phyloP scores from a whole-genome alignment of 2,888 invertebrate genomes.

The Himalopsyche anomala region DNA sequence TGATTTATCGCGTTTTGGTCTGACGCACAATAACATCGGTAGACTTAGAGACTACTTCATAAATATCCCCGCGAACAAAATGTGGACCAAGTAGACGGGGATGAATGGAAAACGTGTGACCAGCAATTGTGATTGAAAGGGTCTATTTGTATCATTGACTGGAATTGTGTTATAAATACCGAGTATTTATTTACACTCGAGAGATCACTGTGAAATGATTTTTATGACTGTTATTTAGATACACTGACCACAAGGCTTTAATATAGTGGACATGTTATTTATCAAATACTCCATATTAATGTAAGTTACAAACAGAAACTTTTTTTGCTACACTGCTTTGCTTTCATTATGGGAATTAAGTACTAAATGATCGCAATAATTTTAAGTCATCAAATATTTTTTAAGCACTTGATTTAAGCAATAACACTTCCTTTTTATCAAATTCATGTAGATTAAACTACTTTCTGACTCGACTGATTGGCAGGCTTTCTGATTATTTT shows the following conservation, averaged over 20 bases:
- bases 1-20: constrained; percentile 51
- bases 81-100: background rate
- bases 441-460: too few relatives aligned
- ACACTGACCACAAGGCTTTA: background rate
- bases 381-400: too few relatives aligned
- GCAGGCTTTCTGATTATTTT: too few relatives aligned
- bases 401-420: too few relatives aligned
- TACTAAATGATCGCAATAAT: too few relatives aligned
- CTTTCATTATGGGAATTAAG: too few relatives aligned
- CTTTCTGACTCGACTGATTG: too few relatives aligned
- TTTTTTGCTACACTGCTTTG: too few relatives aligned
- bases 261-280: background rate
- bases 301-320: too few relatives aligned
- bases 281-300: background rate
- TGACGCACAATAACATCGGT: constrained; percentile 31
- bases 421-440: too few relatives aligned
- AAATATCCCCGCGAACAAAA: constrained; percentile 56
- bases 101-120: constrained; percentile 31
- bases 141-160: constrained; percentile 43
- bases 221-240: background rate
- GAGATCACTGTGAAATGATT: constrained; percentile 1
- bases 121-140: constrained; percentile 43
- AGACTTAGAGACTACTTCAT: constrained; percentile 54
- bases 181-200: constrained; percentile 35
- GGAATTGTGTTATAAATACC: constrained; percentile 22